A percentile compares a stretch with the other conserved stretches of the same genome.
Evolutionary conservation across 92 coral and sea anemone species (phyloP).

Genomic region (Epizoanthus rinbou): DNA sequence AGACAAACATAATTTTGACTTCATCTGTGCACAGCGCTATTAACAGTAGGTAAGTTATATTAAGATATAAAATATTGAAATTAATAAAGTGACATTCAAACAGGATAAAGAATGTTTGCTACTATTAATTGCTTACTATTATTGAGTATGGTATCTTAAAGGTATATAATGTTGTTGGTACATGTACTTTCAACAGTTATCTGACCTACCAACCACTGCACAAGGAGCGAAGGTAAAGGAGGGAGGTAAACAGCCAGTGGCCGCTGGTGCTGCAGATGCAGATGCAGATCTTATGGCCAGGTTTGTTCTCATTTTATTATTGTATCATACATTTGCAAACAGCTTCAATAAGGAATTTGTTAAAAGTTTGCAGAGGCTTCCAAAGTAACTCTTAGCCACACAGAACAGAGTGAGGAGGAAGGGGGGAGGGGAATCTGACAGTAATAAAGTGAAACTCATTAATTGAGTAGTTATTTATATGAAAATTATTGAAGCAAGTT

Average conservation of each 20-base stretch:
- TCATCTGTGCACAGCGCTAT: no score
- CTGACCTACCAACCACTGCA: slow-evolving; percentile 85
- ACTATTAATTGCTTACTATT: no score
- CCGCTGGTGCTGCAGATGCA: slow-evolving; percentile 95
- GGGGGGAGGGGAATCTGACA: no score
- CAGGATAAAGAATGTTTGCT: not conserved
- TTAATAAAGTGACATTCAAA: not conserved
- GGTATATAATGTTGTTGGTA: not conserved
- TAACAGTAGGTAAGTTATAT: no score
- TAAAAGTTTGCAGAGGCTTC: no score
- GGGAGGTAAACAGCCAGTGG: slow-evolving; percentile 77
- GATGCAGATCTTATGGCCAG: slow-evolving; percentile 98
- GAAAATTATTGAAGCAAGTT: no score
- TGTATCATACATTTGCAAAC: not conserved
- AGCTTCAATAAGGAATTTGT: not conserved
- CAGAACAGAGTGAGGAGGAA: no score
- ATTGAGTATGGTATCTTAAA: no score
- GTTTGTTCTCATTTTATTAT: slow-evolving; percentile 35
- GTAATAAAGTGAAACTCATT: no score
- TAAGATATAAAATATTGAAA: not conserved
- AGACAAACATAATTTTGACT: no score
- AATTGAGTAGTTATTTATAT: no score
- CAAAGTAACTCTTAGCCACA: no score
- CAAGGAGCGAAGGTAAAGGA: slow-evolving; percentile 65
- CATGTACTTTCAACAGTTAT: slow-evolving; percentile 53